These are phyloP conservation scores for Tanytarsus gracilentus DNA, from an alignment of 2,888 invertebrate genomes.

Conservation along the genomic window DNA sequence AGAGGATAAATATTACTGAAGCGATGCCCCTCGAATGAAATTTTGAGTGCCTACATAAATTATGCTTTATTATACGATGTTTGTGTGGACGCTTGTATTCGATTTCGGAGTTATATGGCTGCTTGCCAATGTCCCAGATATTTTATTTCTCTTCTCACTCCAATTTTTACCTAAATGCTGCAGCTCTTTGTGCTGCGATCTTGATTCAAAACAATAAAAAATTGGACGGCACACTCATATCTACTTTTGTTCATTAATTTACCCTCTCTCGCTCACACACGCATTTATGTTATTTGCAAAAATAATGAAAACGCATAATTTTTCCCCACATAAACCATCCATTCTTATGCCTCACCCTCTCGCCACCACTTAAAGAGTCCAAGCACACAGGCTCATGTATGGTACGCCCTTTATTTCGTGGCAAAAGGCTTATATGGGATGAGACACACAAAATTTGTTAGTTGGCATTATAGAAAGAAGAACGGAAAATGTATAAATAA, in stretches of 20 bases:
- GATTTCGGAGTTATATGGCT: background rate
- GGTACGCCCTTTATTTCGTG: no score
- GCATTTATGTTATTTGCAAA: no score
- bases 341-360: no score
- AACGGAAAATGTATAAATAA: background rate
- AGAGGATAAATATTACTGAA: background rate
- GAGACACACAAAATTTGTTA: background rate
- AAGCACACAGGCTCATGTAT: no score
- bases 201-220: background rate
- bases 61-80: conserved; percentile 2
- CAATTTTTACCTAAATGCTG: background rate
- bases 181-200: no score
- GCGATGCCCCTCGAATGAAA: background rate
- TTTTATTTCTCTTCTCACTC: background rate
- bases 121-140: background rate
- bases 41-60: conserved; percentile 15
- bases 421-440: no score
- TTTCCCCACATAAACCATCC: conserved; percentile 14
- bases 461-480: background rate
- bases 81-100: background rate
- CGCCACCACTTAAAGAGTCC: no score
- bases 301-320: conserved; percentile 7
- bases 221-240: no score
- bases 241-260: no score
- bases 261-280: no score